phyloP scores from a whole-genome alignment of 1,140 invertebrate species.

The Musca domestica region DNA sequence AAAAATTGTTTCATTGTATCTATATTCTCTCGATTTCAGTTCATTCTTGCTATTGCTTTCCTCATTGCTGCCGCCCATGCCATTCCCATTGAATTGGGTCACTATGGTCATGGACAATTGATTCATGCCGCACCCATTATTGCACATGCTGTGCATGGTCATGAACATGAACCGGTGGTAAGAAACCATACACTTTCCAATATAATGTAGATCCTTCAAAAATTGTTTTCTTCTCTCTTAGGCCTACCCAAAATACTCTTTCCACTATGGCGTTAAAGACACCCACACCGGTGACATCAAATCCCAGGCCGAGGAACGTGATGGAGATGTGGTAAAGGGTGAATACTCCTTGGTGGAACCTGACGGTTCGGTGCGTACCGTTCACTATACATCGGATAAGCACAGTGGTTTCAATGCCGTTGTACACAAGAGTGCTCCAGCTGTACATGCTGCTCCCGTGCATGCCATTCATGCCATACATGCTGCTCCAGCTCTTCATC shows the following conservation, averaged over 20 bases:
- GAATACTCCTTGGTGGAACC: slow-evolving; percentile 62
- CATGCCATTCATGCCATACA: slow-evolving; percentile 4
- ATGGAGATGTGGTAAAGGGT: slow-evolving; percentile 61
- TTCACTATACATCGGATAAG: slow-evolving; percentile 71
- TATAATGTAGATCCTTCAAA: background rate
- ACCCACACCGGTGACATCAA: slow-evolving; percentile 64
- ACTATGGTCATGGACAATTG: slow-evolving; percentile 41
- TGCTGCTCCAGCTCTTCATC: slow-evolving; percentile 7
- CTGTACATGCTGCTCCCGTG: slow-evolving; percentile 40
- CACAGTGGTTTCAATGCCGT: slow-evolving; percentile 62
- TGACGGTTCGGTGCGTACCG: slow-evolving; percentile 61
- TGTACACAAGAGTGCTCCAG: slow-evolving; percentile 55
- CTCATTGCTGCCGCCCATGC: slow-evolving; percentile 47
- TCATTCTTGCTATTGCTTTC: slow-evolving; percentile 49
- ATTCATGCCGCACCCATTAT: slow-evolving; percentile 46
- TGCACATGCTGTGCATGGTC: slow-evolving; percentile 38
- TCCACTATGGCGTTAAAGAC: slow-evolving; percentile 60
- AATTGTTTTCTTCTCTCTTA: slow-evolving; percentile 29
- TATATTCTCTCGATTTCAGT: slow-evolving; percentile 35
- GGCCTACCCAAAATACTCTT: slow-evolving; percentile 58
- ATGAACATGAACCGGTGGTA: slow-evolving; percentile 51
- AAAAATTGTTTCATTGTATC: too few species aligned
- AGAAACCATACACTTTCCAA: background rate
- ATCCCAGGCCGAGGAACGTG: slow-evolving; percentile 62
- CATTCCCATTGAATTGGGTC: slow-evolving; percentile 49